Evolutionary conservation across 2,888 invertebrate genomes (phyloP).

Genomic region (Serripes groenlandicus): DNA sequence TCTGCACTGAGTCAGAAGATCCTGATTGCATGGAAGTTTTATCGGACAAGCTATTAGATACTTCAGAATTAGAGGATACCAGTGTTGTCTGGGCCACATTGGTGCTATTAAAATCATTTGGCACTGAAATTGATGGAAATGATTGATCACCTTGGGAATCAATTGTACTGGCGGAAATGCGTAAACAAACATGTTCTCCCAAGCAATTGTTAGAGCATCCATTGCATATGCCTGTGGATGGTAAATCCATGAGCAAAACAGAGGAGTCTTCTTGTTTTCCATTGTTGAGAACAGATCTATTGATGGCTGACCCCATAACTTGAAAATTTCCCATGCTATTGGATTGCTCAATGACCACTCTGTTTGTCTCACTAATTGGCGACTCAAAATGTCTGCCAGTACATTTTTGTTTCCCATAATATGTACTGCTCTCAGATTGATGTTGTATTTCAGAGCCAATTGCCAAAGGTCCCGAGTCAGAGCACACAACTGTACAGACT

Average conservation of each 20-base stretch:
- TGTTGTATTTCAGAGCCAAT: slow-evolving; percentile 9
- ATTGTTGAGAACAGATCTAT: slow-evolving; percentile 3
- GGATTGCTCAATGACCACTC: slow-evolving; percentile 12
- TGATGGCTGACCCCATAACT: slow-evolving; percentile 12
- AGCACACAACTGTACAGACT: background rate
- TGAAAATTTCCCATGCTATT: background rate
- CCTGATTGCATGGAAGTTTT: slow-evolving; percentile 11
- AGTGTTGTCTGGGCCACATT: slow-evolving; percentile 43
- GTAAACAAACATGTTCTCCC: slow-evolving; percentile 50
- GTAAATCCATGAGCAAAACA: too few species aligned
- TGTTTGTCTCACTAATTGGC: background rate
- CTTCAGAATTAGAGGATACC: slow-evolving; percentile 34
- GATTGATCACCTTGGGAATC: slow-evolving; percentile 32
- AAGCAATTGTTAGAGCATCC: slow-evolving; percentile 41
- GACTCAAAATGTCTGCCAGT: too few species aligned
- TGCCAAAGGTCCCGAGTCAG: slow-evolving; percentile 29
- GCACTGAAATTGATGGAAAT: slow-evolving; percentile 37
- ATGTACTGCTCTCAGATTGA: slow-evolving; percentile 41
- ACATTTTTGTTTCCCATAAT: slow-evolving; percentile 26
- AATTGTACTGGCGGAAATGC: slow-evolving; percentile 43
- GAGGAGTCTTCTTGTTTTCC: slow-evolving; percentile 19
- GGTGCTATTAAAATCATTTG: slow-evolving; percentile 43
- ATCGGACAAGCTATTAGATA: slow-evolving; percentile 37
- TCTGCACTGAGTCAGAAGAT: too few species aligned
- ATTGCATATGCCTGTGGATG: slow-evolving; percentile 35